Percentiles rank a stretch among this genome's conserved stretches.
Conservation (phyloP, 2,797 vertebrate species). For the Prunella strophiata region DNA sequence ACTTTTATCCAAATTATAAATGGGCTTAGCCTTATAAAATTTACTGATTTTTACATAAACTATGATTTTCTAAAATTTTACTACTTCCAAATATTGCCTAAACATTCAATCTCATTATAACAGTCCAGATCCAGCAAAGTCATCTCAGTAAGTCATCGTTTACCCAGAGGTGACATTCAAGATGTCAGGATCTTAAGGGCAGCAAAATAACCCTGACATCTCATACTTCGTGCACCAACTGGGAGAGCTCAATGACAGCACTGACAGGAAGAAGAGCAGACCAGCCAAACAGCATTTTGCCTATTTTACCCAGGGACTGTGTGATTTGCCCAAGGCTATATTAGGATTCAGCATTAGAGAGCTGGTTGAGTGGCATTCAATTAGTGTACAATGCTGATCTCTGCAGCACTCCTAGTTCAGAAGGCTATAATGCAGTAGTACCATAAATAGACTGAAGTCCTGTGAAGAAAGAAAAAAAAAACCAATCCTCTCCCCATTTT, state of each 20-base stretch:
- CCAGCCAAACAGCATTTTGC: neutral
- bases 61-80: neutral
- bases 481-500: neutral
- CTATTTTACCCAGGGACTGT: neutral
- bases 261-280: neutral
- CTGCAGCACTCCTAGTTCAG: constrained; percentile 19
- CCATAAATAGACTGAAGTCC: constrained; percentile 55
- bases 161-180: constrained; percentile 51
- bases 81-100: neutral
- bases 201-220: neutral
- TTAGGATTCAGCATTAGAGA: neutral
- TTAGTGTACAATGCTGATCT: neutral
- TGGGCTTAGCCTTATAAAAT: neutral
- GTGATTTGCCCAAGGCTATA: constrained; percentile 5
- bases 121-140: neutral
- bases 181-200: neutral
- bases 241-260: neutral
- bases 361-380: neutral
- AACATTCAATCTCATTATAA: neutral
- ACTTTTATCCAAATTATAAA: neutral
- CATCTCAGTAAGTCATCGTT: neutral
- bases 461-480: neutral
- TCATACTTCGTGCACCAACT: neutral
- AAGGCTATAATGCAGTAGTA: constrained; percentile 14
- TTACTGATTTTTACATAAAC: neutral